Percentiles rank a stretch among this genome's conserved stretches.
These are phyloP conservation scores for Zoanthus solanderi DNA, from an alignment of 92 coral and sea anemone species.

Conservation along the genomic window DNA sequence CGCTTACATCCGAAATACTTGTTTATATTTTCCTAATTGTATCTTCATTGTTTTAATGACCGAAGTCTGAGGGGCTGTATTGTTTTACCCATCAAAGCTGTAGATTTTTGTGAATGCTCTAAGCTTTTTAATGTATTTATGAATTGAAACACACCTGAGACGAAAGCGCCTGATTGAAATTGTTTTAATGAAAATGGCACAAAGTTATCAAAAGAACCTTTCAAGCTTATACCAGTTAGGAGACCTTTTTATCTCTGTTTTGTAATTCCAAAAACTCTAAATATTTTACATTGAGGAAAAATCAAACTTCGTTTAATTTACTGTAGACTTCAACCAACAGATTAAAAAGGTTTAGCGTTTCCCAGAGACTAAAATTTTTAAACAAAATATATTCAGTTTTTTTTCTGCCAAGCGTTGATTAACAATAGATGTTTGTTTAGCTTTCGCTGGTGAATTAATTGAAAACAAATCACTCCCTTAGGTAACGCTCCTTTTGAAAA, in stretches of 20 bases:
- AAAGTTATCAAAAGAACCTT: not conserved
- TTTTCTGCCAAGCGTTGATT: conserved; percentile 34
- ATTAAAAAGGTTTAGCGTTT: conserved; percentile 10
- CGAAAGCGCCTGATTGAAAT: not conserved
- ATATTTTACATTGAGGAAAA: not conserved
- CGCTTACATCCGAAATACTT: conserved; percentile 39
- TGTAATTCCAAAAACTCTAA: not conserved
- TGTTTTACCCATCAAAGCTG: not conserved
- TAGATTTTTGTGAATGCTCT: not conserved
- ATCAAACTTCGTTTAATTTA: conserved; percentile 14
- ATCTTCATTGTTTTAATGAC: conserved; percentile 31
- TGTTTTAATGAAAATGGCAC: not conserved
- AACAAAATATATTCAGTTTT: conserved; percentile 13
- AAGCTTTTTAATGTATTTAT: not conserved
- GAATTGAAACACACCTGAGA: not conserved
- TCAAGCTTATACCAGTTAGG: not conserved
- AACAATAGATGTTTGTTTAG: conserved; percentile 29
- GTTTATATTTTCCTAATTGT: conserved; percentile 44
- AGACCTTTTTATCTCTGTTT: conserved; percentile 9
- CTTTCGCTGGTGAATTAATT: conserved; percentile 33
- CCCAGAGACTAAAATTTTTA: conserved; percentile 29
- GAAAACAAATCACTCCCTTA: conserved; percentile 21
- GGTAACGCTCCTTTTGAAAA: conserved; percentile 26
- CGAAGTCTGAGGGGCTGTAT: conserved; percentile 3
- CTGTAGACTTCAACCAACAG: not conserved